Percentiles rank a stretch among this genome's conserved stretches.
phyloP scores from a whole-genome alignment of 2,113 vertebrate species.

The Hippocampus zosterae region DNA sequence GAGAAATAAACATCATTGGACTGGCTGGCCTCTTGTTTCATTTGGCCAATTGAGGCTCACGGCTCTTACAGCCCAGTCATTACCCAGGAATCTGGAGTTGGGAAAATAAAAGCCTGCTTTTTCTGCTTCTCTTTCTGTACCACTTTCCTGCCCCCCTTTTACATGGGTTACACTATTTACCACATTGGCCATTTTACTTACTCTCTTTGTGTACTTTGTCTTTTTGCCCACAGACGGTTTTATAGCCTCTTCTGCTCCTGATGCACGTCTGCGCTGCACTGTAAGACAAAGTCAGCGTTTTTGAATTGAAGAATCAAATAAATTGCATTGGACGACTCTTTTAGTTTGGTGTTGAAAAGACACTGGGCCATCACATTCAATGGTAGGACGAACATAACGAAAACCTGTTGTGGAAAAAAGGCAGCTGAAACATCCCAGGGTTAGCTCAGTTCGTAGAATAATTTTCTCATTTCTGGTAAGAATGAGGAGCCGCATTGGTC shows the following conservation, averaged over 20 bases:
- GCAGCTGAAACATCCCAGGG: slow-evolving; percentile 47
- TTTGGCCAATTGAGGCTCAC: slow-evolving; percentile 64
- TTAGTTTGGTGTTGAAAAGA: slow-evolving; percentile 38
- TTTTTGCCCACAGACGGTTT: slow-evolving; percentile 10
- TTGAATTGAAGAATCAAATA: slow-evolving; percentile 20
- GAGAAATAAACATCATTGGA: slow-evolving; percentile 70
- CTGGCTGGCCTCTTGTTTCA: slow-evolving; percentile 70
- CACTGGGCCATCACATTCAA: slow-evolving; percentile 29
- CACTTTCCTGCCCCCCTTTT: slow-evolving; percentile 15
- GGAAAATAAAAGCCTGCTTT: slow-evolving; percentile 58
- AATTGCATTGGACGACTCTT: slow-evolving; percentile 25
- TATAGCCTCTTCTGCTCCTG: background rate
- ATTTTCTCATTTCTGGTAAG: slow-evolving; percentile 54
- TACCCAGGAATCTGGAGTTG: slow-evolving; percentile 72
- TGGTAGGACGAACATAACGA: slow-evolving; percentile 51
- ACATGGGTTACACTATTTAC: background rate
- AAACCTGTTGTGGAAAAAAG: slow-evolving; percentile 50
- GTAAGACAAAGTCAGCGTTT: slow-evolving; percentile 7
- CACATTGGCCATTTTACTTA: background rate
- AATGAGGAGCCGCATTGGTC: slow-evolving; percentile 38
- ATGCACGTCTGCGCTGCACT: slow-evolving; percentile 13
- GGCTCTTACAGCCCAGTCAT: slow-evolving; percentile 69
- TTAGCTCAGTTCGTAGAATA: slow-evolving; percentile 42
- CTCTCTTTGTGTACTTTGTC: slow-evolving; percentile 9
- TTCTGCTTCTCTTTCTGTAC: slow-evolving; percentile 39